Conservation (phyloP, 2,888 invertebrate species). For the Cremastobaeus sp. region DNA sequence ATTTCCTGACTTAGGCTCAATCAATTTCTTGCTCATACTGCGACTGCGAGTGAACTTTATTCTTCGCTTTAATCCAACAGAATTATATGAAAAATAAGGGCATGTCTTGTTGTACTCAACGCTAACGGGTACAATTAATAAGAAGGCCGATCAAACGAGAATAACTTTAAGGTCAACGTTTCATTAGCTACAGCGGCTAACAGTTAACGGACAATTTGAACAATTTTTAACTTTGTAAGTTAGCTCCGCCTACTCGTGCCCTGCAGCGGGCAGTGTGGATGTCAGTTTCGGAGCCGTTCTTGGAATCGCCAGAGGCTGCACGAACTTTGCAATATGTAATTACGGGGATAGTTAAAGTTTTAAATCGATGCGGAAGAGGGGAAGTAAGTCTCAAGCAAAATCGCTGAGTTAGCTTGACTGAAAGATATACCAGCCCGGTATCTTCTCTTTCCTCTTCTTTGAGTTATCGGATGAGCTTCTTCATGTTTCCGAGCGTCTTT, state of each 20-base stretch:
- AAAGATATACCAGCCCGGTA: constrained; percentile 46
- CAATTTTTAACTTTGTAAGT: constrained; percentile 76
- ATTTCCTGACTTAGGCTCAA: too few relatives aligned
- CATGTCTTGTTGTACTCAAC: constrained; percentile 34
- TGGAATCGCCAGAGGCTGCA: constrained; percentile 60
- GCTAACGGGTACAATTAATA: constrained; percentile 44
- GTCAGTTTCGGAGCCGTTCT: constrained; percentile 58
- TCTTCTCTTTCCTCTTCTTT: constrained; percentile 16
- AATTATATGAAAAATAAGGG: constrained; percentile 23
- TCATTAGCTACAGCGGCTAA: constrained; percentile 75
- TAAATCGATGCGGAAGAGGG: constrained; percentile 70
- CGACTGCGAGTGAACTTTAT: too few relatives aligned
- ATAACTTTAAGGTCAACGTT: constrained; percentile 68
- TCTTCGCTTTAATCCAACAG: too few relatives aligned
- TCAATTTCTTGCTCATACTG: too few relatives aligned
- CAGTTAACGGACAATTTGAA: constrained; percentile 77
- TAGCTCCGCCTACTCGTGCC: constrained; percentile 60
- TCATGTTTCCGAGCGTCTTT: constrained; percentile 21
- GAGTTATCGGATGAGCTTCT: constrained; percentile 31
- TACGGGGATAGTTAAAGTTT: constrained; percentile 75
- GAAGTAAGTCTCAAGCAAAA: constrained; percentile 57
- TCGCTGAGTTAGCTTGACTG: constrained; percentile 58
- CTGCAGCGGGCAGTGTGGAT: constrained; percentile 63
- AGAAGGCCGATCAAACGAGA: constrained; percentile 48
- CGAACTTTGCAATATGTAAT: constrained; percentile 75